Evolutionary conservation across 2,113 vertebrate species (phyloP), one percentile per base, ranked within the genome.

Genomic region (Pelusios castaneus): DNA sequence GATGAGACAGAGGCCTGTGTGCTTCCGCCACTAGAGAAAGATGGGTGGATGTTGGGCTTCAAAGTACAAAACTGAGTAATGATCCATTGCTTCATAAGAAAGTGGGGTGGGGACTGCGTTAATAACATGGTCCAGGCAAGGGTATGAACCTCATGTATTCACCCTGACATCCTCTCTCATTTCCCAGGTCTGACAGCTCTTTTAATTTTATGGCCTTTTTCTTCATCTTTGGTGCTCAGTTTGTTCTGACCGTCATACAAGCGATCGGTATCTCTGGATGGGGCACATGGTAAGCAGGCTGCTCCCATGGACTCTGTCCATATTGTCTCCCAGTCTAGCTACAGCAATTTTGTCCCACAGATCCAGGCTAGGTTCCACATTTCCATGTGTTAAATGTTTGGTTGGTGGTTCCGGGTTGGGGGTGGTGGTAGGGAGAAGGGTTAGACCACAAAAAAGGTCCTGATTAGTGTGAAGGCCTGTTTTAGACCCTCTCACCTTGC

Each of bases 191-290:
- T 0, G 99, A 99, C 97, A 99, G 99, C 94, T 99, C 99, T 2
- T 99, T 99, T 95, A 99, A 99, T 96, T 99, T 99, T 91, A 99
- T 99, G 99, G 91, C 98, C 2, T 99, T 99, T 95, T 99, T 99
- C 98, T 99, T 99, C 97, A 87, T 99, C 97, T 99, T 99, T 6
- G 99, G 99, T 12, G 97, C 98, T 0, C 99, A 99, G 97, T 99
- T 99, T 80, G 38, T 99, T 14, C 94, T 99, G 78, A 92, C 98
- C 0, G 3, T 99, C 49, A 98, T 99, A 94, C 99, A 99, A 97
- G 96, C 98, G 0, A 49, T 99, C 0, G 99, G 99, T 45, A 95
- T 99, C 92, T 92, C 98, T 0, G 98, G 98, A 17, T 99, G 99
- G 99, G 99, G 99, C 85, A 98, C 98, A 0, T 99, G 99, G 99